phyloP scores from a whole-genome alignment of 2,797 vertebrate species.

The Pangasius krempfi region DNA sequence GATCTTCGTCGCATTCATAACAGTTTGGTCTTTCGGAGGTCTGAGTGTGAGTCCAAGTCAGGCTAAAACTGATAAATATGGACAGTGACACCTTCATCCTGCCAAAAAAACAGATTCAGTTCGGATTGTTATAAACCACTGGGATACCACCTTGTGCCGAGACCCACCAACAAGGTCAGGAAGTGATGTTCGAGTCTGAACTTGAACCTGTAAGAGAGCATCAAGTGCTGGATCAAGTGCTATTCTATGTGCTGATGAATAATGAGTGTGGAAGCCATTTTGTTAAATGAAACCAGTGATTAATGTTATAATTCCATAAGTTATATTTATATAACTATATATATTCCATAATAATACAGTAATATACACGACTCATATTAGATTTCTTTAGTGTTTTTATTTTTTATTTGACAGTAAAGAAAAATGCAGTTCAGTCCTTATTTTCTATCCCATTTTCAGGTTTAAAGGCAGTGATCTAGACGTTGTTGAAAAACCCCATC shows the following conservation, averaged over 20 bases:
- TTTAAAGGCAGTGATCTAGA: background rate
- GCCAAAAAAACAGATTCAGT: slow-evolving; percentile 19
- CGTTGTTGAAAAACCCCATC: background rate
- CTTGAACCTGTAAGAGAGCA: background rate
- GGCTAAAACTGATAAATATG: background rate
- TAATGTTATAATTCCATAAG: background rate
- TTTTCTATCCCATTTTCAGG: background rate
- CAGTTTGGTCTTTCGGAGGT: slow-evolving; percentile 22
- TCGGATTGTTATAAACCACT: background rate
- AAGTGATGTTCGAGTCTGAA: background rate
- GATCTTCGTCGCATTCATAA: slow-evolving; percentile 27
- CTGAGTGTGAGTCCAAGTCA: slow-evolving; percentile 14
- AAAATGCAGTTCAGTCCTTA: background rate
- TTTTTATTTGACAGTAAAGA: background rate
- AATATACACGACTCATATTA: no score
- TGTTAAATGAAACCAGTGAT: background rate
- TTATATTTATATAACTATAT: no score
- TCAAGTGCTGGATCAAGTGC: background rate
- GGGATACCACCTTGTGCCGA: background rate
- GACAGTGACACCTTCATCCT: slow-evolving; percentile 22
- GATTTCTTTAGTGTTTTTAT: no score
- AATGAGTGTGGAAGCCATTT: background rate
- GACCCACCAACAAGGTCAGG: background rate
- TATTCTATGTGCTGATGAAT: background rate
- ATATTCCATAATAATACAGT: no score